These are phyloP conservation scores for Galago senegalensis DNA, from an alignment of 2,797 vertebrate genomes.

Conservation along the genomic window DNA sequence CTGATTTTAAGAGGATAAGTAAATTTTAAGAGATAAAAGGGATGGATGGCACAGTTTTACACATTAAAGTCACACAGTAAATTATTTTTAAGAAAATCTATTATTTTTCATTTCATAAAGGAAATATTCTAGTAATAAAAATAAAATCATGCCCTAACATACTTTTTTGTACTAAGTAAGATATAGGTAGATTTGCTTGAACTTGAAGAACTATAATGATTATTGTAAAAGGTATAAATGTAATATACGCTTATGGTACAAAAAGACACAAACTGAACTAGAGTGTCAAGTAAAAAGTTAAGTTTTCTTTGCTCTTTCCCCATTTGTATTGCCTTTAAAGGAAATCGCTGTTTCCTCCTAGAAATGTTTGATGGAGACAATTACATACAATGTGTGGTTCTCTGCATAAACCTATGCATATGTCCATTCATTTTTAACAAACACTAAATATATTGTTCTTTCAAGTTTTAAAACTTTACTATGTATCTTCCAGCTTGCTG, in stretches of 20 bases:
- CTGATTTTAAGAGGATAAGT: neutral
- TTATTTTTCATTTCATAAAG: neutral
- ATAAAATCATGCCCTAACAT: neutral
- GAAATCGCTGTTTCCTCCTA: neutral
- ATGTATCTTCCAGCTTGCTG: too few relatives aligned
- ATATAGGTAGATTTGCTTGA: neutral
- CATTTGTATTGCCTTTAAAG: neutral
- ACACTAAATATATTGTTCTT: neutral
- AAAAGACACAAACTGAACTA: conserved; percentile 16
- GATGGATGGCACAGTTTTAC: neutral
- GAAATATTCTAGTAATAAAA: neutral
- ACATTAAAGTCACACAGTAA: neutral
- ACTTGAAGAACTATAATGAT: neutral
- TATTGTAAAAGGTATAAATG: neutral
- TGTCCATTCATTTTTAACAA: conserved; percentile 2
- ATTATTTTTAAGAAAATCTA: neutral
- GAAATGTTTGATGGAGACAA: neutral
- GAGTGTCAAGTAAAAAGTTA: neutral
- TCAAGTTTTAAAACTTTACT: neutral
- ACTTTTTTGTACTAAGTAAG: neutral
- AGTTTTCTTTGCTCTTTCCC: neutral
- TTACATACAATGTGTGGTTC: neutral
- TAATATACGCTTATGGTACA: neutral
- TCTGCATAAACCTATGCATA: neutral
- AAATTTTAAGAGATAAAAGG: conserved; percentile 36